These are phyloP conservation scores for Epirrhoe alternata DNA, from an alignment of 2,888 invertebrate genomes.

Conservation along the genomic window DNA sequence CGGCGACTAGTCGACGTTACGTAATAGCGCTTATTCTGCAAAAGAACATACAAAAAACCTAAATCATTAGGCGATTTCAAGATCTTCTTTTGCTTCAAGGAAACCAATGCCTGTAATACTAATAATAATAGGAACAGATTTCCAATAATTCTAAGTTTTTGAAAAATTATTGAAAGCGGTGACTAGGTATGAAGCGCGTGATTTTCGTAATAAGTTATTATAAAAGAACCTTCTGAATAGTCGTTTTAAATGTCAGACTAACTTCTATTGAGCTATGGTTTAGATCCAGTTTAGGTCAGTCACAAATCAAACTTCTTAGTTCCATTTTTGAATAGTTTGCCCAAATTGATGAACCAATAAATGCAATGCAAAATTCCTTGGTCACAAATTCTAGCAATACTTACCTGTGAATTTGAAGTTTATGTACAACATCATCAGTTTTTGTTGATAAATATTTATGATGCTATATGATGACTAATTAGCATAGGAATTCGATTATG, in stretches of 20 bases:
- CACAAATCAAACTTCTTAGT: not conserved
- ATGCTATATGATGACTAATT: slow-evolving; percentile 23
- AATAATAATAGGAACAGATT: too few relatives aligned
- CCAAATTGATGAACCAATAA: not conserved
- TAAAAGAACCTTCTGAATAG: too few relatives aligned
- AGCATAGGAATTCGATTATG: slow-evolving; percentile 61
- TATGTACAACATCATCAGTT: slow-evolving; percentile 25
- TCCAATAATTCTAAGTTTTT: too few relatives aligned
- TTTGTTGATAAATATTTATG: slow-evolving; percentile 25
- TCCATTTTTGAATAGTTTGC: not conserved
- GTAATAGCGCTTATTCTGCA: too few relatives aligned
- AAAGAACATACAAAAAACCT: too few relatives aligned
- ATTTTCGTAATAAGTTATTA: too few relatives aligned
- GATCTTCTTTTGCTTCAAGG: too few relatives aligned
- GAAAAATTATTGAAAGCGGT: too few relatives aligned
- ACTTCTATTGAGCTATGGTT: not conserved
- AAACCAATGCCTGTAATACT: too few relatives aligned
- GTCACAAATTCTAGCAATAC: not conserved
- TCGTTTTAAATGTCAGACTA: not conserved
- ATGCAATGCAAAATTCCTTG: not conserved
- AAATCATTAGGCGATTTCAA: too few relatives aligned
- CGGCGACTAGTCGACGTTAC: too few relatives aligned
- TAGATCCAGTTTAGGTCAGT: not conserved
- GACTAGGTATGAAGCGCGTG: too few relatives aligned
- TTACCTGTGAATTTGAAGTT: slow-evolving; percentile 11